Base-by-base conservation (phyloP, 1,140 invertebrate genomes). In the Oryctes rhinoceros region DNA sequence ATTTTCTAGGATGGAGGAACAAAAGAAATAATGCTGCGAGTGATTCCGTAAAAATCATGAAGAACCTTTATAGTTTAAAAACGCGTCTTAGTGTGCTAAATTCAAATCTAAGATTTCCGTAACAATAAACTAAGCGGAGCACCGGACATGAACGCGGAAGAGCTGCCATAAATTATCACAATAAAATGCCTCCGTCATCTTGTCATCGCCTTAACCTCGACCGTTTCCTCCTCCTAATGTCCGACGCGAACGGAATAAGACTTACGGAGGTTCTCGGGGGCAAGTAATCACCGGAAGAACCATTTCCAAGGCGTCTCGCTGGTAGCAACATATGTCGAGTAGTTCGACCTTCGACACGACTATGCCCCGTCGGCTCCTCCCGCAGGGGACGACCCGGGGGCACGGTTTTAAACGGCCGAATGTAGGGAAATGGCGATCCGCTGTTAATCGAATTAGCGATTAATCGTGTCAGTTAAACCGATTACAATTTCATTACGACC, bases 361-460 rank as follows among this genome's bases (percentile, higher is more conserved):
- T 6, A 7, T 59, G 30, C 18, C 18, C 18, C 3, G 18, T 18
- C 62, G 65, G 35, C 65, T 11, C n/a, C 11, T 30, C 24, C 65
- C 18, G 20, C 53, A 59, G 44, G 15, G n/a, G 20, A 39, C 18
- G n/a, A 44, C 53, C 37, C 47, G 24, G 24, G 2, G 24, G 24
- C 24, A 30, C 24, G 24, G 24, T 30, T 30, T 30, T 30, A 30
- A 30, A 30, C 47, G 30, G 18, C 44, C 80, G 80, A 81, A 81
- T 81, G 81, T 62, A 76, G 81, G 18, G 4, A 80, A 82, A 80
- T 80, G 81, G 81, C 79, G 48, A 67, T 80, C 80, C 81, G 81
- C 59, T 80, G 81, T 82, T 80, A 82, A 82, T 76, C 79, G 79
- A 79, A 82, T 82, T 82, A 80, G 65, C 81, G 81, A 82, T 82